Evolutionary conservation across 2,113 vertebrate species (phyloP).

Genomic region (Tragelaphus buxtoni): DNA sequence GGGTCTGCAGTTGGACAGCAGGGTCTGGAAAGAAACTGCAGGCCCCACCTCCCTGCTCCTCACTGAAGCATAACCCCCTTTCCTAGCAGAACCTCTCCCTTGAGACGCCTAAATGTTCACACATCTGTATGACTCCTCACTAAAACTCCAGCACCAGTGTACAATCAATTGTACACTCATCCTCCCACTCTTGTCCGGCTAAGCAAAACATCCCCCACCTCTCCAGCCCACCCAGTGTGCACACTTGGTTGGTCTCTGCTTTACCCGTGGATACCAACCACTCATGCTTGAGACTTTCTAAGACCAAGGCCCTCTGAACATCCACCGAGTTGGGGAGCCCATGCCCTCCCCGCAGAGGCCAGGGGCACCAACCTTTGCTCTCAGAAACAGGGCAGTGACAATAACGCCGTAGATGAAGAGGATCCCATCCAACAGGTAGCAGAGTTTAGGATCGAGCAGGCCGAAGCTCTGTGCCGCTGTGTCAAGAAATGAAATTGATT

Average conservation of each 20-base stretch:
- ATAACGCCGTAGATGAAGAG: constrained; percentile 89
- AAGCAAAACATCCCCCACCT: too few species aligned
- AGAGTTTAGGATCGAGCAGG: constrained; percentile 86
- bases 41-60: not conserved
- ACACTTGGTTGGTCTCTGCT: not conserved
- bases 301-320: not conserved
- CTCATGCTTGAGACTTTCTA: not conserved
- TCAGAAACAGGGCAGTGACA: constrained; percentile 89
- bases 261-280: not conserved
- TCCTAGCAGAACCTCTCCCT: not conserved
- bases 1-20: not conserved
- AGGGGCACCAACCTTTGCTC: constrained; percentile 83
- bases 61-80: not conserved
- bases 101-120: not conserved
- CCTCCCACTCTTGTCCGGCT: not conserved
- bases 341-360: not conserved
- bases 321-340: not conserved
- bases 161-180: not conserved
- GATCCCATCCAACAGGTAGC: constrained; percentile 90
- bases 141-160: fast-evolving
- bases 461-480: constrained; percentile 76
- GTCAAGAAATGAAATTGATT: not conserved
- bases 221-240: not conserved
- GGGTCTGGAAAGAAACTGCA: not conserved
- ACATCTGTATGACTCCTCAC: fast-evolving